These are phyloP conservation scores for Apamea sordens DNA, from an alignment of 2,888 invertebrate species.

Conservation along the genomic window DNA sequence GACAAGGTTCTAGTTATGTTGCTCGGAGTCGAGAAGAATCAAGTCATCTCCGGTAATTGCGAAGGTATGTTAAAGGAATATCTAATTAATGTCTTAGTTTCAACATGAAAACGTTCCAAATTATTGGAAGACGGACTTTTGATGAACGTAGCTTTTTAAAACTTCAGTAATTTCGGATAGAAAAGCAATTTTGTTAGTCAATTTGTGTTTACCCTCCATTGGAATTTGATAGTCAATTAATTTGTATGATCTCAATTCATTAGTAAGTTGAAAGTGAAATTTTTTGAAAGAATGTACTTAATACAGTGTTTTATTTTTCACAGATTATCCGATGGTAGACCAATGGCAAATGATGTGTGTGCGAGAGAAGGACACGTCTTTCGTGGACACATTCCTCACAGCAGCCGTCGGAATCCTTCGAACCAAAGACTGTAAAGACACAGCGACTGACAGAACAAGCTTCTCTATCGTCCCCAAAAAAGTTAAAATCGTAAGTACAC, in stretches of 20 bases:
- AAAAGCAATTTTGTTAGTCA: conserved; percentile 20
- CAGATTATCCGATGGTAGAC: conserved; percentile 93
- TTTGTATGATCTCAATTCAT: conserved; percentile 16
- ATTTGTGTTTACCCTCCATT: conserved; percentile 19
- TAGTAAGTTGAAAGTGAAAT: neutral
- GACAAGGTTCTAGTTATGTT: conserved; percentile 95
- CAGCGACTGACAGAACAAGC: conserved; percentile 91
- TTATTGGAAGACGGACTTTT: neutral
- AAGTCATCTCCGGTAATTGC: conserved; percentile 92
- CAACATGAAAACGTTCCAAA: conserved; percentile 12
- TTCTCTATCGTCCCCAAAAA: conserved; percentile 94
- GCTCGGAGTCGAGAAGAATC: conserved; percentile 94
- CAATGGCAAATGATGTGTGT: conserved; percentile 95
- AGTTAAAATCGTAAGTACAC: conserved; percentile 92
- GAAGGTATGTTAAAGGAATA: conserved; percentile 88
- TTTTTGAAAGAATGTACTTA: neutral
- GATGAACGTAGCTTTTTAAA: conserved; percentile 19
- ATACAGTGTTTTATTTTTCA: conserved; percentile 47
- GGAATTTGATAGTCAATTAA: conserved; percentile 13
- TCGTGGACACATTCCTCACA: conserved; percentile 95
- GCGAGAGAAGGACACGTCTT: conserved; percentile 95
- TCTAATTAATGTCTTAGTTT: neutral
- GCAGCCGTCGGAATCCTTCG: conserved; percentile 95
- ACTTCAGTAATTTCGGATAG: conserved; percentile 26
- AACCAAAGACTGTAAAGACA: conserved; percentile 89